phyloP scores from a whole-genome alignment of 2,888 invertebrate species.

The Drosophila sordidula region DNA sequence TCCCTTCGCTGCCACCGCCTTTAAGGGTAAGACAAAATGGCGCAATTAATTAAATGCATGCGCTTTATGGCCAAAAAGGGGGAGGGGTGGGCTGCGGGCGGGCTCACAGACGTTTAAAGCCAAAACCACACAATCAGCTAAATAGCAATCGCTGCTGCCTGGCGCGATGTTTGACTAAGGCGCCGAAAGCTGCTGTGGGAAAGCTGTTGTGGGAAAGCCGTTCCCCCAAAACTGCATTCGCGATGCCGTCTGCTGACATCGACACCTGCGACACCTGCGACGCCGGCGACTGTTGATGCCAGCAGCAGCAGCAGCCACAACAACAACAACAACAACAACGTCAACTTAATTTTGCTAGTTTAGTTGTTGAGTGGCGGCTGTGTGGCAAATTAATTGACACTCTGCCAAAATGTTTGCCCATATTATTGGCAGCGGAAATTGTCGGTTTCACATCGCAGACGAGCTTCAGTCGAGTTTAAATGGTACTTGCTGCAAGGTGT shows the following conservation, averaged over 20 bases:
- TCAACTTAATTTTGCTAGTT: slow-evolving; percentile 76
- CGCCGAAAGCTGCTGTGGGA: slow-evolving; percentile 24
- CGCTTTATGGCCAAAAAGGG: slow-evolving; percentile 59
- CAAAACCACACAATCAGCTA: slow-evolving; percentile 77
- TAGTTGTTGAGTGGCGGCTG: slow-evolving; percentile 61
- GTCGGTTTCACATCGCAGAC: slow-evolving; percentile 45
- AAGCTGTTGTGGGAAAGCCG: slow-evolving; percentile 20
- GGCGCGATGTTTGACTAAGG: slow-evolving; percentile 48
- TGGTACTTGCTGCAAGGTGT: too few species aligned
- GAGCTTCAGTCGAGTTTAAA: not conserved
- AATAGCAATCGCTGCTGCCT: slow-evolving; percentile 71
- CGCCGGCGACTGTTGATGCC: too few species aligned
- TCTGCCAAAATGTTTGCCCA: slow-evolving; percentile 71
- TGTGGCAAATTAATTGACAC: slow-evolving; percentile 75
- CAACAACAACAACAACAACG: slow-evolving; percentile 31
- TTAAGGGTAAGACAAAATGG: slow-evolving; percentile 62
- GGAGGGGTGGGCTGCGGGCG: slow-evolving; percentile 1
- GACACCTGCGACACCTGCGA: slow-evolving; percentile 66
- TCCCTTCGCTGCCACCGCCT: slow-evolving; percentile 23
- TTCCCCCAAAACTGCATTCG: slow-evolving; percentile 4
- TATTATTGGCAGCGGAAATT: slow-evolving; percentile 65
- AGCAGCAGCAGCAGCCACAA: not conserved
- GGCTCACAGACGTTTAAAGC: slow-evolving; percentile 58
- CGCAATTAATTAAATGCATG: slow-evolving; percentile 74
- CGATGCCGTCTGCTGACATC: slow-evolving; percentile 59